These are phyloP conservation scores for Phoronis australis DNA, from an alignment of 2,888 invertebrate genomes.

Conservation along the genomic window DNA sequence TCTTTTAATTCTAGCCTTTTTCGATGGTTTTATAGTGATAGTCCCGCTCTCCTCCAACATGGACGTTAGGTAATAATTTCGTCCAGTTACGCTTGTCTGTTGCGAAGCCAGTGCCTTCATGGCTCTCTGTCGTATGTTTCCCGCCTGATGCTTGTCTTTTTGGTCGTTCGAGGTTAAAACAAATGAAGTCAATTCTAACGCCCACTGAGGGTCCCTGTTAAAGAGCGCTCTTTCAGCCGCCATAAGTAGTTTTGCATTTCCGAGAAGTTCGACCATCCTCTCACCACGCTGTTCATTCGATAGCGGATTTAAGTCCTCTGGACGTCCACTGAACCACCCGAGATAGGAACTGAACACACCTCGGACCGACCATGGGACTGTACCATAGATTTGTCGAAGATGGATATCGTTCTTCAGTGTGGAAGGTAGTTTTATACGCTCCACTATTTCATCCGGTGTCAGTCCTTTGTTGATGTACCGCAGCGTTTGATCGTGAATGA, in stretches of 20 bases:
- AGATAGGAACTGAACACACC: slow-evolving; percentile 17
- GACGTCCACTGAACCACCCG: slow-evolving; percentile 33
- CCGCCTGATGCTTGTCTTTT: background rate
- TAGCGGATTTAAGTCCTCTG: slow-evolving; percentile 26
- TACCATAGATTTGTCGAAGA: slow-evolving; percentile 39
- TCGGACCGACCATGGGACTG: slow-evolving; percentile 35
- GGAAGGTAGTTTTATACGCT: slow-evolving; percentile 25
- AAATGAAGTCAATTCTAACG: background rate
- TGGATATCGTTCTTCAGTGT: slow-evolving; percentile 24
- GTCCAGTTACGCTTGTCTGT: background rate
- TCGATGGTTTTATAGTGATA: background rate
- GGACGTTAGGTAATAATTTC: background rate
- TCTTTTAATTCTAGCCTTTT: background rate
- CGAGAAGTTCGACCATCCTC: background rate
- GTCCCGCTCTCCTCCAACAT: background rate
- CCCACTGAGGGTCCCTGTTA: background rate
- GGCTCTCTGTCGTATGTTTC: background rate
- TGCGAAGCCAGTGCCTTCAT: background rate
- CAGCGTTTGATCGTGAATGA: slow-evolving; percentile 40
- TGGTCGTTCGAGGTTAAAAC: background rate
- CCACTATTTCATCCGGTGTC: slow-evolving; percentile 37
- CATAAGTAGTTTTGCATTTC: background rate
- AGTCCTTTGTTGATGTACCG: slow-evolving; percentile 36
- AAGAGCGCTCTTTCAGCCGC: background rate
- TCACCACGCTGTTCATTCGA: slow-evolving; percentile 8